Base-by-base conservation (phyloP, 2,113 vertebrate species). In the Muntiacus muntjak region DNA sequence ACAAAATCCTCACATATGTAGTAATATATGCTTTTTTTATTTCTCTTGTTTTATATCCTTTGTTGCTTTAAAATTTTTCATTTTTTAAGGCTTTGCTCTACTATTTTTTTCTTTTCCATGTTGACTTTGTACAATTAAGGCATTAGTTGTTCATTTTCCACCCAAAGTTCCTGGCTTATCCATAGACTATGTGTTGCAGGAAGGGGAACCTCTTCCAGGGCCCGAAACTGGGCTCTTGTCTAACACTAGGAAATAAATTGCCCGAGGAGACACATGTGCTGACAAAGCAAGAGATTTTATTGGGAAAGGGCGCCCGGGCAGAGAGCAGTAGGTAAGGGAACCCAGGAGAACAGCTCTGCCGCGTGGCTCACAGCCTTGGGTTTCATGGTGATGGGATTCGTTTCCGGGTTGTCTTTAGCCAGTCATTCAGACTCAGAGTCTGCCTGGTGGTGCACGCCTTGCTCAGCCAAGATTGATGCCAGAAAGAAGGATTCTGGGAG, bases 81-180 rank as follows among this genome's bases (percentile, higher is more conserved):
- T 62, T 33, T 33, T 52, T 55, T 74, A 13, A 55, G 17, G 25
- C 5, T 97, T 91, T 92, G 17, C 7, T 87, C 21, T 30, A 40
- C 15, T 50, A 12, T 25, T 89, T 79, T 96, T 90, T 43, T 45
- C 52, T 57, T 85, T 76, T 78, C 36, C 16, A 23, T 91, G 33
- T 71, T 90, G 26, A 62, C 30, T 93, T 90, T 89, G 30, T 92
- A 30, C 25, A 91, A 13, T 92, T 30, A 93, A 91, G 16, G 7
- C 40, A 28, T 54, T 45, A 55, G 57, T 67, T 92, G 25, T 83
- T 89, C 21, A 71, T 55, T 92, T 33, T 92, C 13, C 62, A 36
- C 36, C 30, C 62, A 50, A 33, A 64, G 12, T 45, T 93, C 79
- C 52, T 78, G 0, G 21, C 40, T 74, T n/a, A 81, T 78, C 50